Evolutionary conservation across 2,113 vertebrate genomes (phyloP), one percentile per base, ranked within the genome.

Genomic region (Taxidea taxus): DNA sequence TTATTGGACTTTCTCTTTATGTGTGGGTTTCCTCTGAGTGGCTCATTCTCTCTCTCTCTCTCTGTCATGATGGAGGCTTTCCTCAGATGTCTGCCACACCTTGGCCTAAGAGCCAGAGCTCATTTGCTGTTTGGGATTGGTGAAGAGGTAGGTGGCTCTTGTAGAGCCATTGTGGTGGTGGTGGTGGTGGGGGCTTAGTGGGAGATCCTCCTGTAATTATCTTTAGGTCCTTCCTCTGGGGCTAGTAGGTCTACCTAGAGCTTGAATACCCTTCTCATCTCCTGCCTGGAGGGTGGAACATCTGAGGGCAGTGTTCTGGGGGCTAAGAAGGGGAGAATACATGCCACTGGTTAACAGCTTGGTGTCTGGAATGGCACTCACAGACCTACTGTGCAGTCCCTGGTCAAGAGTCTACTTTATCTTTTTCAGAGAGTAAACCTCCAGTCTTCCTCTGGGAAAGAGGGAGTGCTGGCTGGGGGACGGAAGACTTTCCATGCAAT

Each of bases 111-210:
- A 93, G 11, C 11, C 47, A 87, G 44, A 54, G 25, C 27, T 68
- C n/a, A 82, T 39, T 29, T 5, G 23, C 54, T 29, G 72, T 4
- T 27, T 56, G 58, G 66, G 47, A 23, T 18, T 29, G 6, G 23
- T 15, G 34, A 84, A 34, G n/a, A 11, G 44, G 42, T 12, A 29
- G 0, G 4, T 2, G 18, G 37, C 16, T 8, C 16, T 6, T 68
- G 47, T 39, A 56, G 56, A 77, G 21, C 42, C 7, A 21, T n/a
- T 68, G 34, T 6, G 6, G 29, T 6, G 29, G 60, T 29, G n/a
- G 56, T 58, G 21, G n/a, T 25, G 25, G 42, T 4, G 6, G 4
- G 4, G 6, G 0, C 44, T 9, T 16, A 70, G 23, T 18, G 8
- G 42, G 91, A 39, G 25, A 70, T 12, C 34, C 27, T 18, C 0